phyloP scores from a whole-genome alignment of 2,113 vertebrate genomes.

The Petrocephalus microphthalmus region DNA sequence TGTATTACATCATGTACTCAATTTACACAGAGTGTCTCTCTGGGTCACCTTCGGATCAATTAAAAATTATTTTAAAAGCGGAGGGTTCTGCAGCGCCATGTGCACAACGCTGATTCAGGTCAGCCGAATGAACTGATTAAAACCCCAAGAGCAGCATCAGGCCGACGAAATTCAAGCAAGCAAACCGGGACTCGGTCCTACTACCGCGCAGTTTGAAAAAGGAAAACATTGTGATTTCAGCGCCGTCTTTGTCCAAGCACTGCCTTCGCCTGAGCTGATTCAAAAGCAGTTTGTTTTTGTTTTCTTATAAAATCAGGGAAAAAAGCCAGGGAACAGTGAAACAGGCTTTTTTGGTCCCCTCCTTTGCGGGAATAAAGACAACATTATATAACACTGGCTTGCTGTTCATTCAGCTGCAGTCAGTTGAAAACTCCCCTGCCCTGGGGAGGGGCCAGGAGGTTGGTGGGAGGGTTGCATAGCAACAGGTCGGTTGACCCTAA shows the following conservation, averaged over 20 bases:
- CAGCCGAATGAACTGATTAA: background rate
- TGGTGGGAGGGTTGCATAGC: conserved; percentile 46
- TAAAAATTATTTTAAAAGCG: background rate
- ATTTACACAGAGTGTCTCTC: background rate
- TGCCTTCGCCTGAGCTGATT: background rate
- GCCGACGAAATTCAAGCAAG: background rate
- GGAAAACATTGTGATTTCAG: background rate
- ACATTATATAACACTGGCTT: conserved; percentile 45
- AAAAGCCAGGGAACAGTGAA: background rate
- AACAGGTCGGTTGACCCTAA: conserved; percentile 50
- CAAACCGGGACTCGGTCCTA: background rate
- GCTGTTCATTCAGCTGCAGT: conserved; percentile 27
- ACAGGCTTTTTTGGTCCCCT: conserved; percentile 22
- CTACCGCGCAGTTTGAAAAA: background rate
- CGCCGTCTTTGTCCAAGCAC: background rate
- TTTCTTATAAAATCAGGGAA: conserved; percentile 16
- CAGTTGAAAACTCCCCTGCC: conserved; percentile 28
- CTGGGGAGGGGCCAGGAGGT: conserved; percentile 39
- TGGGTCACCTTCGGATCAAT: background rate
- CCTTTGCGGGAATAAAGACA: conserved; percentile 29
- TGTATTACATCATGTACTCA: background rate
- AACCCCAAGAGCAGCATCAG: background rate
- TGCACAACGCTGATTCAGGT: background rate
- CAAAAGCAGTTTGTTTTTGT: conserved; percentile 18
- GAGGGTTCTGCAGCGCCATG: background rate